Evolutionary conservation across 2,113 vertebrate genomes (phyloP), one percentile per base, ranked within the genome.

Genomic region (Lates calcarifer): DNA sequence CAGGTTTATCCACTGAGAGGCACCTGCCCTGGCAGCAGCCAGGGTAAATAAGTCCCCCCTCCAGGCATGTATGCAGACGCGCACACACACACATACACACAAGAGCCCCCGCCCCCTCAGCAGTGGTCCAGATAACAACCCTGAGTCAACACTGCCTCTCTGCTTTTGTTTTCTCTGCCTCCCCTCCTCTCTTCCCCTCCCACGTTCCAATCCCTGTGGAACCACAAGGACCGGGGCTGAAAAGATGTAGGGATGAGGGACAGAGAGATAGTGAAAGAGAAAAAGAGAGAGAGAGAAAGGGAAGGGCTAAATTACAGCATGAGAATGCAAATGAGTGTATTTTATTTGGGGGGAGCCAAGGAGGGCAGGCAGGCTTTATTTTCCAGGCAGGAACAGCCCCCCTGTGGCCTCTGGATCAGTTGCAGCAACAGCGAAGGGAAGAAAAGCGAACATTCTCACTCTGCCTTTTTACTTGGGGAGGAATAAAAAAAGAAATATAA

Each of bases 141-240:
- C 86, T 86, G 77, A 92, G 88, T 93, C 89, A 89, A 93, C 90
- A 91, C 60, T 76, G 90, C 77, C 89, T 83, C 78, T 85, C 57
- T 47, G 82, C 88, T 91, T 90, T 91, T 91, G 91, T 92, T 92
- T 91, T 90, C 82, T 79, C 87, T 83, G 70, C 80, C 80, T 79
- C 74, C 83, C 78, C 82, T 74, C 71, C 67, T 79, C 79, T 84
- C 51, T 70, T 82, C 37, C 76, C 88, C 83, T 69, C 87, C 89
- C 82, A 86, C 89, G 81, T 78, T 82, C 83, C 74, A 74, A 67
- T 85, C 87, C 81, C 85, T 49, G 75, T 26, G 35, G 89, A 85
- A 86, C 85, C 43, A 63, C 75, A 31, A 84, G 81, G 83, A 88
- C 81, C 29, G 0, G 61, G 74, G 55, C 78, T 84, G 91, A 86